Percentiles rank a stretch among this genome's conserved stretches.
Evolutionary conservation across 2,888 invertebrate genomes (phyloP).

Genomic region (Abrostola tripartita): DNA sequence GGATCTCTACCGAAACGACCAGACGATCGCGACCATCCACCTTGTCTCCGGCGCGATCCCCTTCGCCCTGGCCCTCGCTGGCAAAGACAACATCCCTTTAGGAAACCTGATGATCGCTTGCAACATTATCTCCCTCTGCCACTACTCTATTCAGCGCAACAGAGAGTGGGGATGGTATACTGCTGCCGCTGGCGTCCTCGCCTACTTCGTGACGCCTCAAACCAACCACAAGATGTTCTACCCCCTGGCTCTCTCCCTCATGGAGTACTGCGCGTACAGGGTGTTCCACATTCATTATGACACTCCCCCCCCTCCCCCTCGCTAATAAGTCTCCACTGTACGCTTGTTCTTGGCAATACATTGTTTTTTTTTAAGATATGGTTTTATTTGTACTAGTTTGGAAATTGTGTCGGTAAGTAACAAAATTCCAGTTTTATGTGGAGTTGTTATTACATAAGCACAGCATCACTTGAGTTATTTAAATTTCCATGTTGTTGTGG

Average conservation of each 20-base stretch:
- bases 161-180: slow-evolving; percentile 77
- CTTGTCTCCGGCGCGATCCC: slow-evolving; percentile 77
- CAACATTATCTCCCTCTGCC: slow-evolving; percentile 72
- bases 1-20: slow-evolving; percentile 68
- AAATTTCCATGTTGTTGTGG: too few species aligned
- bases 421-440: too few species aligned
- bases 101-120: slow-evolving; percentile 73
- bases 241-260: slow-evolving; percentile 71
- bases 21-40: slow-evolving; percentile 65
- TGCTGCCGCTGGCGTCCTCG: slow-evolving; percentile 69
- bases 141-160: slow-evolving; percentile 66
- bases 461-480: too few species aligned
- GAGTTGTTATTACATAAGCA: too few species aligned
- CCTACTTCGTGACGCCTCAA: slow-evolving; percentile 69
- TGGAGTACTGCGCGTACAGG: slow-evolving; percentile 77
- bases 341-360: slow-evolving; percentile 17
- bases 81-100: slow-evolving; percentile 67
- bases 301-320: background rate
- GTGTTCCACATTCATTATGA: slow-evolving; percentile 60
- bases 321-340: background rate
- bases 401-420: too few species aligned
- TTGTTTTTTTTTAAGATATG: background rate
- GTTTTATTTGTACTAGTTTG: slow-evolving; percentile 5
- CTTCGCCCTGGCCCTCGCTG: slow-evolving; percentile 69
- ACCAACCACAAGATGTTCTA: slow-evolving; percentile 67